These are phyloP conservation scores for Ciconia nigra DNA, from an alignment of 2,797 vertebrate genomes.

Conservation along the genomic window DNA sequence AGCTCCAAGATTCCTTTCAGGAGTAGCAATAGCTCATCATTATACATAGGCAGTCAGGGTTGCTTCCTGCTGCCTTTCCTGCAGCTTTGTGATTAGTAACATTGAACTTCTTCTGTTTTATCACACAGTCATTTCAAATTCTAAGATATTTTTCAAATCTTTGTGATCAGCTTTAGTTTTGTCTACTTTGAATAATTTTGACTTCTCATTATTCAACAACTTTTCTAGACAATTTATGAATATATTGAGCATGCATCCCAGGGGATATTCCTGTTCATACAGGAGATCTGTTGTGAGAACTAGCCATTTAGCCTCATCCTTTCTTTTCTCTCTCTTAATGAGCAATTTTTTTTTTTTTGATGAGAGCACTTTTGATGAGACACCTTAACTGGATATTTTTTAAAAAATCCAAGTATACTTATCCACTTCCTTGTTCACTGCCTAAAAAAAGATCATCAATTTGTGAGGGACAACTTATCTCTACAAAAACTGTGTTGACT, in stretches of 20 bases:
- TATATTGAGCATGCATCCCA: not conserved
- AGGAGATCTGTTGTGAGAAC: not conserved
- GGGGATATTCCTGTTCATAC: not conserved
- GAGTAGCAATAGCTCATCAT: not conserved
- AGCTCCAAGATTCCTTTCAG: not conserved
- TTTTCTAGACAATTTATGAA: not conserved
- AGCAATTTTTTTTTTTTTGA: not conserved
- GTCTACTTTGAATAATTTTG: not conserved
- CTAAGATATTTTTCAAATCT: not conserved
- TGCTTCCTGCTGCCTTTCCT: not conserved
- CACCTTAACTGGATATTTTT: not conserved
- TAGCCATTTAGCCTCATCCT: not conserved
- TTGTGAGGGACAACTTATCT: not conserved
- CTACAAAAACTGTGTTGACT: not conserved
- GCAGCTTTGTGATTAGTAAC: not conserved
- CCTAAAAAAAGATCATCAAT: not conserved
- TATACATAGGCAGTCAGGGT: not conserved
- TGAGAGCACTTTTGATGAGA: not conserved
- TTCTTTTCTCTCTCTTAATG: not conserved
- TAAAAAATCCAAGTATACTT: not conserved
- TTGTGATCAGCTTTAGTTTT: not conserved
- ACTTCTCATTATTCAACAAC: not conserved
- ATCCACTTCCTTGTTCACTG: not conserved
- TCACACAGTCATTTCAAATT: not conserved
- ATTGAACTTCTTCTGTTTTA: not conserved